phyloP scores from a whole-genome alignment of 2,797 vertebrate genomes.

The Arctocebus calabarensis region DNA sequence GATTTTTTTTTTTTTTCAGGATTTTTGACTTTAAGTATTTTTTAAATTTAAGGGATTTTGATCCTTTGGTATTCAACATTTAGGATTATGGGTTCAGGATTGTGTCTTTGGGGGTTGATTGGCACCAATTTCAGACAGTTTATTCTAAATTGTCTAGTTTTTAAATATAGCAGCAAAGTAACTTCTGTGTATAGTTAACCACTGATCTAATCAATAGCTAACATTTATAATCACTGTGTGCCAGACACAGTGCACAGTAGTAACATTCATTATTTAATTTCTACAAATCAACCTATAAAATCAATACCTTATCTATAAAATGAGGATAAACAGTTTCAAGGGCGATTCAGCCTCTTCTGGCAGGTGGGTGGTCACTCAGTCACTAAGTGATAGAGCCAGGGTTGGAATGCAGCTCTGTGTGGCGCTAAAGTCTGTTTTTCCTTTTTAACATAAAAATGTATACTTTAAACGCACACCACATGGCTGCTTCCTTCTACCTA shows the following conservation, averaged over 20 bases:
- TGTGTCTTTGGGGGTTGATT: neutral
- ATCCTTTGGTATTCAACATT: neutral
- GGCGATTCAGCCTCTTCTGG: slow-evolving; percentile 4
- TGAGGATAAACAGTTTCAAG: neutral
- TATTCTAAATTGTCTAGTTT: slow-evolving; percentile 25
- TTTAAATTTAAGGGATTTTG: neutral
- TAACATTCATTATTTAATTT: slow-evolving; percentile 38
- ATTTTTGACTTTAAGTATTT: neutral
- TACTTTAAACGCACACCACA: neutral
- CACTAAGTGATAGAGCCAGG: neutral
- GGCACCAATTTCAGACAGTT: neutral
- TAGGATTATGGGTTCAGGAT: neutral
- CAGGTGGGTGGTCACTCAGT: neutral
- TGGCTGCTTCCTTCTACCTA: neutral
- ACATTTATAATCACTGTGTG: neutral
- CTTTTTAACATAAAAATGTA: neutral
- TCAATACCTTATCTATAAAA: slow-evolving; percentile 26
- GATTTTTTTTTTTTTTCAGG: neutral
- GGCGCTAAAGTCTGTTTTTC: neutral
- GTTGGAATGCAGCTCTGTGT: neutral
- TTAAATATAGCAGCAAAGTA: neutral
- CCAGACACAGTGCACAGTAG: neutral
- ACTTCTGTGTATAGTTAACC: neutral
- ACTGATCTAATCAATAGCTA: neutral
- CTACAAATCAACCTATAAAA: neutral